Percentiles rank a stretch among this genome's conserved stretches.
phyloP scores from a whole-genome alignment of 2,797 vertebrate genomes.

The Bradypodion pumilum region DNA sequence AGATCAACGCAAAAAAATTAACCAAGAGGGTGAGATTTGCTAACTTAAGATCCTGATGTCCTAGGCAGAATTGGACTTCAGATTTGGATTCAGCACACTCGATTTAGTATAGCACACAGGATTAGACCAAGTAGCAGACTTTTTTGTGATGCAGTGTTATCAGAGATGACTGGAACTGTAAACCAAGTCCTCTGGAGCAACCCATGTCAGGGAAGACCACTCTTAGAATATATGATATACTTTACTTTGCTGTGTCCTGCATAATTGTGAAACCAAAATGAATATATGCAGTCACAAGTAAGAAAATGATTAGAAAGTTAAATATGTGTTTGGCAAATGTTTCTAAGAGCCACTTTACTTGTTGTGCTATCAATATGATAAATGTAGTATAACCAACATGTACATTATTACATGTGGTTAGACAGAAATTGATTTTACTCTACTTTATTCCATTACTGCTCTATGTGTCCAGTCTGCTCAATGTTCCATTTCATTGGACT shows the following conservation, averaged over 20 bases:
- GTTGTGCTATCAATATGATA: background rate
- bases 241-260: too few species aligned
- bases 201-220: background rate
- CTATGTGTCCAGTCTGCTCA: background rate
- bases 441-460: background rate
- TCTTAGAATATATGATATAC: background rate
- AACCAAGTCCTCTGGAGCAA: background rate
- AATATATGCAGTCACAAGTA: background rate
- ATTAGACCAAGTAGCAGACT: too few species aligned
- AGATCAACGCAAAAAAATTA: too few species aligned
- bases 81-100: too few species aligned
- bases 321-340: background rate
- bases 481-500: background rate
- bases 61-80: too few species aligned
- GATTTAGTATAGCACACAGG: too few species aligned
- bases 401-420: background rate
- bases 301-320: background rate
- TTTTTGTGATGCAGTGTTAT: too few species aligned
- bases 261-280: background rate
- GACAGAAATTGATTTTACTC: background rate
- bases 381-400: background rate
- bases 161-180: background rate
- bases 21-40: too few species aligned
- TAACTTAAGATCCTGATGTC: too few species aligned
- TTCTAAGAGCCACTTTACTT: background rate